phyloP scores from a whole-genome alignment of 2,113 vertebrate species.

The Suncus etruscus region DNA sequence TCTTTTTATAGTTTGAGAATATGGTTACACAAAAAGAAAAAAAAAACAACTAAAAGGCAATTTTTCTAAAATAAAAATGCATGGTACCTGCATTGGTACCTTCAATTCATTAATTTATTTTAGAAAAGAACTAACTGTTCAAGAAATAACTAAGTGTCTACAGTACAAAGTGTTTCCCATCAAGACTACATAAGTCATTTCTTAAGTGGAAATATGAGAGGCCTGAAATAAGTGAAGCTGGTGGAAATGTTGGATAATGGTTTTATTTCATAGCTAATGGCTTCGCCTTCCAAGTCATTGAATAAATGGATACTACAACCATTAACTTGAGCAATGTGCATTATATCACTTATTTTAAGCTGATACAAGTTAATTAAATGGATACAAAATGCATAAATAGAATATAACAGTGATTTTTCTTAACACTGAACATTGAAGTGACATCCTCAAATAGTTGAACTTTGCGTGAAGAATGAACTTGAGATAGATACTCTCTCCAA shows the following conservation, averaged over 20 bases:
- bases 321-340: constrained; percentile 54
- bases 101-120: constrained; percentile 50
- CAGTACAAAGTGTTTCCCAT: constrained; percentile 26
- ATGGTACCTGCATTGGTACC: constrained; percentile 23
- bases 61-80: constrained; percentile 69
- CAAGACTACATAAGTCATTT: constrained; percentile 43
- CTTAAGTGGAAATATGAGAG: constrained; percentile 29
- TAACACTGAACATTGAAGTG: neutral
- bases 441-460: neutral
- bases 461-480: neutral
- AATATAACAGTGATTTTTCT: neutral
- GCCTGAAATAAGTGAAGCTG: neutral
- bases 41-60: constrained; percentile 68
- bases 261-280: neutral
- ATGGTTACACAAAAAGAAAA: constrained; percentile 45
- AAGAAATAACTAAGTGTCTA: constrained; percentile 46
- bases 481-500: no score
- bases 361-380: constrained; percentile 36
- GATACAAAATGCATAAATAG: constrained; percentile 60
- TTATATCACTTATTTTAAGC: constrained; percentile 56
- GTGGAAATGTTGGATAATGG: neutral
- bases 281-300: constrained; percentile 22
- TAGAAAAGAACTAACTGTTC: constrained; percentile 37
- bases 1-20: constrained; percentile 46
- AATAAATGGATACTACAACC: neutral